Base-by-base conservation (phyloP, 2,888 invertebrate species). In the Helicoverpa assulta region DNA sequence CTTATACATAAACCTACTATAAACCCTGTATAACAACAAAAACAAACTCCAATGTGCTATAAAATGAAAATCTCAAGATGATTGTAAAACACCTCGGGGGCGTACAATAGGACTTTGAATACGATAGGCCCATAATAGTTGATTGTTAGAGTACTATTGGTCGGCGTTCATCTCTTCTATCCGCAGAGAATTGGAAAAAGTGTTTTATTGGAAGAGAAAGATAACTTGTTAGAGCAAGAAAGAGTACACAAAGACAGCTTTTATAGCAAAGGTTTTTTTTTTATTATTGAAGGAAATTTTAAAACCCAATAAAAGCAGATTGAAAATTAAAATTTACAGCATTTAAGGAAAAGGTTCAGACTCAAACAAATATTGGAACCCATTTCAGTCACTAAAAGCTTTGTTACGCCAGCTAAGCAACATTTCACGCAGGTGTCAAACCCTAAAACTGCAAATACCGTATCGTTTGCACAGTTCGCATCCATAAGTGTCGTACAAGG, bases 401-500 rank as follows among this genome's bases (percentile, higher is more conserved):
- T 72, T 67, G 33, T 33, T n/a, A 47, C 6, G n/a, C 50, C n/a
- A 54, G 21, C 70, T 60, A 21, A 19, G 54, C 8, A 19, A 65
- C 21, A 72, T 71, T 67, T 58, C 18, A 58, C 58, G 40, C 74
- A 65, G 66, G 70, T 71, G 62, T 76, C 56, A 63, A 73, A 75
- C 62, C 67, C 56, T 74, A 64, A 80, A 80, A 78, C 68, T 63
- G 67, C 70, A 71, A 70, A 74, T 33, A 60, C 64, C 56, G 40
- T 58, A 66, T 73, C 72, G 63, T 75, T 79, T 84, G 70, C 73
- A 69, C 78, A 78, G 80, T 70, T 73, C 80, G 77, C 82, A 72
- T 76, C 73, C 79, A 72, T 80, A 82, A 79, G 78, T 80, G 84
- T 78, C 83, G 83, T 76, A 78, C 73, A 81, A 85, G 86, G 92